Conservation (phyloP, 2,113 vertebrate species). For the Mustelus asterias region DNA sequence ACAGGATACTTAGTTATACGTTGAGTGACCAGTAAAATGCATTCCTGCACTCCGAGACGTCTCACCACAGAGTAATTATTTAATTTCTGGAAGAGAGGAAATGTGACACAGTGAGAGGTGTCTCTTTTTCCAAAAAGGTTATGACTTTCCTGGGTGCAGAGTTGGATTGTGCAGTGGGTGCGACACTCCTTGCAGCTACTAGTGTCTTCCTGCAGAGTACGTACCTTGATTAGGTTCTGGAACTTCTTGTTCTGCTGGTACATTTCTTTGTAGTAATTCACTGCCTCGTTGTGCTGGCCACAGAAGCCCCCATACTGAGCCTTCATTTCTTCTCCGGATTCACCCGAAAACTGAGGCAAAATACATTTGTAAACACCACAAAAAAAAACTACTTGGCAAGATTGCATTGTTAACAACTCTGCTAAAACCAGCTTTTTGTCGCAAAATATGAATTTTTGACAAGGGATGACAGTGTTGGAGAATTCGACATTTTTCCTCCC, state of each 20-base stretch:
- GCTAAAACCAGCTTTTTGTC: neutral
- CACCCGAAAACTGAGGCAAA: slow-evolving; percentile 79
- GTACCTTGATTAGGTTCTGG: slow-evolving; percentile 84
- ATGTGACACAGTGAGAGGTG: neutral
- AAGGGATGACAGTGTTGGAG: neutral
- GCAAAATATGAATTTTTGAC: neutral
- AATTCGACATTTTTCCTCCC: neutral
- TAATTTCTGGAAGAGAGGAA: slow-evolving; percentile 67
- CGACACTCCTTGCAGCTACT: neutral
- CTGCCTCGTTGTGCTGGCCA: slow-evolving; percentile 78
- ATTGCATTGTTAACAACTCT: no score
- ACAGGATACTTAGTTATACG: slow-evolving; percentile 95
- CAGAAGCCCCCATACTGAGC: slow-evolving; percentile 82
- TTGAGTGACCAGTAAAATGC: slow-evolving; percentile 86
- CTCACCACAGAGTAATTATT: slow-evolving; percentile 76
- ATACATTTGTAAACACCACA: neutral
- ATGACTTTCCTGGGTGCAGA: neutral
- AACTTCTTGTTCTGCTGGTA: slow-evolving; percentile 91
- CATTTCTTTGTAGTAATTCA: slow-evolving; percentile 81
- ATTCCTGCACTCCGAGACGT: slow-evolving; percentile 81
- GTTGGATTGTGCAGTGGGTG: no score
- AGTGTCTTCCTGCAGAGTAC: neutral
- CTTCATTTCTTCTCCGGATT: slow-evolving; percentile 80
- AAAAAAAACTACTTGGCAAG: neutral
- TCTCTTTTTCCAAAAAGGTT: neutral